Evolutionary conservation across 2,113 vertebrate genomes (phyloP), one percentile per base, ranked within the genome.

Genomic region (Aptenodytes patagonicus): DNA sequence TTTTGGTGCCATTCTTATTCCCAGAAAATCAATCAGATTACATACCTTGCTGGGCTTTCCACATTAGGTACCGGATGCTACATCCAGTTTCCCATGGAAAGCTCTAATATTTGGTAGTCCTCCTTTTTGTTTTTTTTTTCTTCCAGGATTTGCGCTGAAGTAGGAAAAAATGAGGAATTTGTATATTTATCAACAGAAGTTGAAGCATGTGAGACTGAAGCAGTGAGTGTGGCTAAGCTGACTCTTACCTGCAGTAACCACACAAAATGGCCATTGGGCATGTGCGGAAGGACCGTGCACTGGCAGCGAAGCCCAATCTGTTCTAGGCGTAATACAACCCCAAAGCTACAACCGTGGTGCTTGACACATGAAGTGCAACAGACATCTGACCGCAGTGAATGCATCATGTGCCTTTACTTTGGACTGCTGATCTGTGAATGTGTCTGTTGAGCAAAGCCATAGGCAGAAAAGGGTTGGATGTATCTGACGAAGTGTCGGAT

Each of bases 371-470:
- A 86, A 76, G 71, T 42, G 83, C 82, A 88, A 72, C 62, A 85
- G 62, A 32, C 1, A 0, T 44, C 60, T 62, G 31, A 81, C 6
- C 3, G 1, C 44, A 34, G 17, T 8, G 65, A 87, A 90, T 34
- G 61, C 77, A 87, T 93, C n/a, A 24, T 10, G 5, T 51, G 75
- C 66, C 92, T 83, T 68, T 75, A n/a, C 82, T 94, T 79, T 55
- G 62, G 85, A 72, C 52, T 60, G 84, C 52, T 86, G 82, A 75
- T 61, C 66, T 65, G 49, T 42, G 49, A 58, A 88, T 28, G 66
- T 79, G 90, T 80, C 54, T 61, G 49, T 28, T 95, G 96, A 95
- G 62, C 49, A 61, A 93, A 95, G 44, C 65, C 71, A 60, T 10
- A 38, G 71, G 44, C 77, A 82, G 60, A 71, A 55, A 58, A 76